A percentile compares a stretch with the other conserved stretches of the same genome.
Evolutionary conservation across 1,140 invertebrate species (phyloP).

Genomic region (Pseudomyrmex flavicornis): DNA sequence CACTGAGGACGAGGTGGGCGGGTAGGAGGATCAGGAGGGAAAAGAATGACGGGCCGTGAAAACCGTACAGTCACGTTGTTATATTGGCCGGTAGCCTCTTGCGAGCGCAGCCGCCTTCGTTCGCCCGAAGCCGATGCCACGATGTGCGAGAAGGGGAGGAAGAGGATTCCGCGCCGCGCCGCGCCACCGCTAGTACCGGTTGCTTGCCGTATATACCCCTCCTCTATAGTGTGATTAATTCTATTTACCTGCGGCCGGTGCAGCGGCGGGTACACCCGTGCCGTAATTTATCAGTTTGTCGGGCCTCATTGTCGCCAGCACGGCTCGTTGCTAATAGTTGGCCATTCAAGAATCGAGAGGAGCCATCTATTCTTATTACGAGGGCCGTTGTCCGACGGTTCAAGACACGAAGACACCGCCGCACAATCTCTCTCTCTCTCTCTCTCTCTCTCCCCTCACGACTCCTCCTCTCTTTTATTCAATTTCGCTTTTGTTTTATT

Average conservation of each 20-base stretch:
- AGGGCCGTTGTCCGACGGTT: slow-evolving; percentile 69
- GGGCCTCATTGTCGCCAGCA: slow-evolving; percentile 74
- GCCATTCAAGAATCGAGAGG: slow-evolving; percentile 74
- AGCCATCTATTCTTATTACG: slow-evolving; percentile 76
- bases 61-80: slow-evolving; percentile 77
- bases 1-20: slow-evolving; percentile 7
- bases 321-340: slow-evolving; percentile 74
- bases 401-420: slow-evolving; percentile 71
- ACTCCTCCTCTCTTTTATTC: neutral
- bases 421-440: neutral
- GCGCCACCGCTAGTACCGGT: slow-evolving; percentile 47
- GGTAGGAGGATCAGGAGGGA: slow-evolving; percentile 21
- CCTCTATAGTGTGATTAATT: slow-evolving; percentile 77
- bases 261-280: slow-evolving; percentile 72
- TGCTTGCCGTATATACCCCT: slow-evolving; percentile 27
- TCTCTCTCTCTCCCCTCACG: slow-evolving; percentile 4
- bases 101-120: slow-evolving; percentile 55
- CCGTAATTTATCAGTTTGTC: slow-evolving; percentile 77
- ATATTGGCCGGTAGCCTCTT: slow-evolving; percentile 75
- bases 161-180: neutral
- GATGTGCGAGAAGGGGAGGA: neutral
- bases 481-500: neutral
- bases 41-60: slow-evolving; percentile 60
- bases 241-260: slow-evolving; percentile 77
- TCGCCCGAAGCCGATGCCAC: slow-evolving; percentile 28